Percentiles rank a stretch among this genome's conserved stretches.
These are phyloP conservation scores for Tragelaphus imberbis DNA, from an alignment of 2,113 vertebrate genomes.

Conservation along the genomic window DNA sequence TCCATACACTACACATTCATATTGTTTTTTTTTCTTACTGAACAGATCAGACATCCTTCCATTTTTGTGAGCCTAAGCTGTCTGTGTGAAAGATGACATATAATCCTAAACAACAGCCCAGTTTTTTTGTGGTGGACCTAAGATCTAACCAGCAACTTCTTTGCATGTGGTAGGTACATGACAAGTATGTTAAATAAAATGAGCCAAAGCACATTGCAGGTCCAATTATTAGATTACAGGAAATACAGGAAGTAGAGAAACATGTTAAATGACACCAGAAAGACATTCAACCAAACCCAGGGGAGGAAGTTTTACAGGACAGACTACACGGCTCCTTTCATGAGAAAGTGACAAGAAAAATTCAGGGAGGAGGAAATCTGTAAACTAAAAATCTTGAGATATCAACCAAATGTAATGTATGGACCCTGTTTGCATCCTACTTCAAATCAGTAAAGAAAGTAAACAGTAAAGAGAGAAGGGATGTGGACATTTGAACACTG, in stretches of 20 bases:
- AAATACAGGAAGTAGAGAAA: background rate
- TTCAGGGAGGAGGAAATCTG: background rate
- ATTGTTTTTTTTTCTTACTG: background rate
- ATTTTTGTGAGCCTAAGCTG: background rate
- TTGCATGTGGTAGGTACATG: background rate
- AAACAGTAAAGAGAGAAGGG: background rate
- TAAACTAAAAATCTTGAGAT: background rate
- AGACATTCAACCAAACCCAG: background rate
- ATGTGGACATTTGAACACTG: background rate
- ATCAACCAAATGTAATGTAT: background rate
- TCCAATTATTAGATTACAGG: background rate
- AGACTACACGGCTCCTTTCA: background rate
- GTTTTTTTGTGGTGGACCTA: background rate
- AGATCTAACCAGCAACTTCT: background rate
- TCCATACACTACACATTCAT: background rate
- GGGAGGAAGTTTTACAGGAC: background rate
- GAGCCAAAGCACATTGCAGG: background rate
- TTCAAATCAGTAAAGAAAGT: background rate
- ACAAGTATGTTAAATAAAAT: background rate
- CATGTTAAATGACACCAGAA: background rate
- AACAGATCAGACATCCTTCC: background rate
- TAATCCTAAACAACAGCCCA: background rate
- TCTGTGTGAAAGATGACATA: background rate
- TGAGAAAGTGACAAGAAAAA: background rate
- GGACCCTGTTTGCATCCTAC: background rate